Conservation (phyloP, 1,140 invertebrate genomes). For the Drosophila pruinosa region DNA sequence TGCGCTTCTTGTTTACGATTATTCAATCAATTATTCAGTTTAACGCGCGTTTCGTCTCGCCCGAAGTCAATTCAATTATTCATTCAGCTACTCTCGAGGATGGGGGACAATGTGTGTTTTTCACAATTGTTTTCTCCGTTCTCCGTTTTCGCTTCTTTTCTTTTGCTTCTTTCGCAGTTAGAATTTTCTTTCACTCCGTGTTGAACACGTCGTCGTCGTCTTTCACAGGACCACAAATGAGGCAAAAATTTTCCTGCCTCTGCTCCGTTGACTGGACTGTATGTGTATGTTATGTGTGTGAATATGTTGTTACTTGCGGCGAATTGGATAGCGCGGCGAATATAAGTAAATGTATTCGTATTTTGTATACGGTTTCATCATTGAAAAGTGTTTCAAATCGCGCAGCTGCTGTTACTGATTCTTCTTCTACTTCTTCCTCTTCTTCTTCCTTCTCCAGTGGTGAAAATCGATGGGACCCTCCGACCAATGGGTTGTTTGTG, state of each 20-base stretch:
- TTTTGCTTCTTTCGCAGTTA: conserved; percentile 7
- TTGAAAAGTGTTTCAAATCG: conserved; percentile 62
- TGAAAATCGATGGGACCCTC: conserved; percentile 69
- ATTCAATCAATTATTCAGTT: conserved; percentile 69
- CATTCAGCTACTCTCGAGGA: conserved; percentile 22
- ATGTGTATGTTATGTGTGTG: conserved; percentile 1
- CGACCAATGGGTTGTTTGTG: conserved; percentile 22
- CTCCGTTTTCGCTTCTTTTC: no score
- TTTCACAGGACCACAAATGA: conserved; percentile 64
- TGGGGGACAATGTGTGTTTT: conserved; percentile 18
- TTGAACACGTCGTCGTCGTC: conserved; percentile 62
- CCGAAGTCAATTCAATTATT: conserved; percentile 48
- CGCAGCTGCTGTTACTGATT: conserved; percentile 34
- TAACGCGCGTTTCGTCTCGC: conserved; percentile 41
- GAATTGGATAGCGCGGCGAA: conserved; percentile 64
- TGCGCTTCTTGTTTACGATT: conserved; percentile 60
- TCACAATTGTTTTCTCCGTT: conserved; percentile 28
- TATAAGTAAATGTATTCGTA: conserved; percentile 19
- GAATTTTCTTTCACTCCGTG: conserved; percentile 30
- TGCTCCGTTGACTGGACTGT: not conserved
- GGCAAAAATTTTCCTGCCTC: conserved; percentile 47
- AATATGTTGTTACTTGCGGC: conserved; percentile 43
- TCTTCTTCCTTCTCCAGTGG: conserved; percentile 37
- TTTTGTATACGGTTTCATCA: conserved; percentile 76
- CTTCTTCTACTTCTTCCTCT: conserved; percentile 1